Evolutionary conservation across 2,888 invertebrate species (phyloP).

Genomic region (Bombylius major): DNA sequence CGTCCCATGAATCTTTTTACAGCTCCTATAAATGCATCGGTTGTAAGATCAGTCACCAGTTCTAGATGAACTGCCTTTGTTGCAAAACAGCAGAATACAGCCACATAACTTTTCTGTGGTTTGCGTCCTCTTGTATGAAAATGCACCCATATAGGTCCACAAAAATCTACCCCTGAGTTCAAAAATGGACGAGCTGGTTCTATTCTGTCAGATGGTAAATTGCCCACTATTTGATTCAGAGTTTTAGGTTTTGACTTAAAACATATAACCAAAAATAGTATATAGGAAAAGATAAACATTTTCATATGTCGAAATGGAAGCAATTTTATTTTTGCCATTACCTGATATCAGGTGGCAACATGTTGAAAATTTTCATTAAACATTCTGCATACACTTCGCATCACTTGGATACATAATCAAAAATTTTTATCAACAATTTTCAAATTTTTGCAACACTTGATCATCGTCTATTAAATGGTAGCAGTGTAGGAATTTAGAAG

Average conservation of each 20-base stretch:
- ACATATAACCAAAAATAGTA: too few relatives aligned
- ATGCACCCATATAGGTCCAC: constrained; percentile 6
- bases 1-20: constrained; percentile 10
- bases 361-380: too few relatives aligned
- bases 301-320: too few relatives aligned
- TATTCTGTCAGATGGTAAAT: constrained; percentile 15
- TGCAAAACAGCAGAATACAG: constrained; percentile 11
- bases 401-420: too few relatives aligned
- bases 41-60: constrained; percentile 2
- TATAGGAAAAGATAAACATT: too few relatives aligned
- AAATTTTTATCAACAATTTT: too few relatives aligned
- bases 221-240: constrained; percentile 18
- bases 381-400: too few relatives aligned
- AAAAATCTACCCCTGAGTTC: constrained; percentile 8
- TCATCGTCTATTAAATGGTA: too few relatives aligned
- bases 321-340: too few relatives aligned
- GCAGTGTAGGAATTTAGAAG: too few relatives aligned
- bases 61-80: constrained; percentile 13
- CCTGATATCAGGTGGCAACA: too few relatives aligned
- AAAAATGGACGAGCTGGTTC: constrained; percentile 6
- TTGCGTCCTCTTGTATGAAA: constrained; percentile 3
- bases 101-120: constrained; percentile 10
- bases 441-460: too few relatives aligned
- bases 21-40: constrained; percentile 12
- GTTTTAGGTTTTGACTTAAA: constrained; percentile 7